A percentile compares a stretch with the other conserved stretches of the same genome.
These are phyloP conservation scores for Emydoidea blandingii DNA, from an alignment of 2,797 vertebrate genomes.

Conservation along the genomic window DNA sequence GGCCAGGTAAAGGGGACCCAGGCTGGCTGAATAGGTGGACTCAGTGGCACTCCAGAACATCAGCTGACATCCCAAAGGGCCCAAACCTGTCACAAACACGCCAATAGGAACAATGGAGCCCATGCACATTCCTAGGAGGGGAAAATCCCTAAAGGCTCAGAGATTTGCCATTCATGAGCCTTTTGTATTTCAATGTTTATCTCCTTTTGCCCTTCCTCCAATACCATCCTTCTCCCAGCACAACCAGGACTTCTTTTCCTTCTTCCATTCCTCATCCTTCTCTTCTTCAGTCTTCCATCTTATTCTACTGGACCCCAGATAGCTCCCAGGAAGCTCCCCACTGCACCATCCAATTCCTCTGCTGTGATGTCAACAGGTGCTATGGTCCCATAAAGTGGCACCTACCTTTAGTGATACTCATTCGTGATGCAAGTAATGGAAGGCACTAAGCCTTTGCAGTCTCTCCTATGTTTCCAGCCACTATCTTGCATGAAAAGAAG, in stretches of 20 bases:
- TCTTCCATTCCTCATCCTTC: neutral
- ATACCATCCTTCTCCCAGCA: neutral
- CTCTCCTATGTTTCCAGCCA: neutral
- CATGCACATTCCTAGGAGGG: neutral
- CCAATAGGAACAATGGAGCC: neutral
- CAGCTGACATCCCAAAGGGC: no score
- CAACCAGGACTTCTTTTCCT: neutral
- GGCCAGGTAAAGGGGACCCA: no score
- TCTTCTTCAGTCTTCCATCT: neutral
- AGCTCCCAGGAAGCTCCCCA: neutral
- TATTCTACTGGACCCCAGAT: rapidly evolving
- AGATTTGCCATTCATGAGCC: neutral
- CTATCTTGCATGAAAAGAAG: neutral
- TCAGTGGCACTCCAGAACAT: no score
- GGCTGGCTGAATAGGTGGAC: no score
- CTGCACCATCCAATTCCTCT: neutral
- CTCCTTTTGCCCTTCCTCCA: neutral
- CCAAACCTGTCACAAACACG: no score
- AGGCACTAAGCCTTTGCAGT: neutral
- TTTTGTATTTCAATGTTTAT: neutral
- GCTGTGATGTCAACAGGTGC: neutral
- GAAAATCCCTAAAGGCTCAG: neutral
- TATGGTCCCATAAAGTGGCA: neutral
- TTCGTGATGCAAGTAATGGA: neutral
- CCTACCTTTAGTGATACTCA: neutral